phyloP scores from a whole-genome alignment of 2,797 vertebrate species.

The Simalia tracyae region DNA sequence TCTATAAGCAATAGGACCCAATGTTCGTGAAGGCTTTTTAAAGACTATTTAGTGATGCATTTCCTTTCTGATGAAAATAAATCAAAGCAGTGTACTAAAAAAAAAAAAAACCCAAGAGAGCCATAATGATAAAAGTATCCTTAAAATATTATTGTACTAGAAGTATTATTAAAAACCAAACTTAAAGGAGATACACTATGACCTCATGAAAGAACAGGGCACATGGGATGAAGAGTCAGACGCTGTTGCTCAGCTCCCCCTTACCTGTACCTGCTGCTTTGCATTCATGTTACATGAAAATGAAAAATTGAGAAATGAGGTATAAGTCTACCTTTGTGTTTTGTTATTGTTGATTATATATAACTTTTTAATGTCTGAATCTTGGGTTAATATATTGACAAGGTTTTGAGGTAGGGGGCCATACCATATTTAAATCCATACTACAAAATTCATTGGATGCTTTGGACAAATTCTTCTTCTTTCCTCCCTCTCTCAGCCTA shows the following conservation, averaged over 20 bases:
- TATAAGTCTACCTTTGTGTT: background rate
- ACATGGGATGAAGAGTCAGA: background rate
- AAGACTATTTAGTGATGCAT: background rate
- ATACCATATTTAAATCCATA: too few relatives aligned
- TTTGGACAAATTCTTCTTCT: background rate
- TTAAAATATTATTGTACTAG: background rate
- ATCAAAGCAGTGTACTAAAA: background rate
- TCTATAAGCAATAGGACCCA: background rate
- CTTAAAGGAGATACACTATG: background rate
- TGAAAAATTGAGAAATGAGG: background rate
- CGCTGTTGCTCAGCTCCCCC: background rate
- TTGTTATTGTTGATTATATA: background rate
- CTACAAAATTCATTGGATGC: background rate
- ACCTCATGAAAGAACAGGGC: too few relatives aligned
- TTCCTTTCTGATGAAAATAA: background rate
- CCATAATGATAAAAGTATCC: background rate
- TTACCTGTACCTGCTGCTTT: background rate
- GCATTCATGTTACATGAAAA: background rate
- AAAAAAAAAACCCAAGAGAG: background rate
- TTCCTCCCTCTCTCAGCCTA: too few relatives aligned
- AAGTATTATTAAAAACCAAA: background rate
- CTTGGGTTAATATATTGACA: background rate
- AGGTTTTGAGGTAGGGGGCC: background rate
- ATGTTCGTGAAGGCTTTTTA: background rate
- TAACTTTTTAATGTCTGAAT: background rate